Base-by-base conservation (phyloP, 1,140 invertebrate species). In the Carposina sasakii region DNA sequence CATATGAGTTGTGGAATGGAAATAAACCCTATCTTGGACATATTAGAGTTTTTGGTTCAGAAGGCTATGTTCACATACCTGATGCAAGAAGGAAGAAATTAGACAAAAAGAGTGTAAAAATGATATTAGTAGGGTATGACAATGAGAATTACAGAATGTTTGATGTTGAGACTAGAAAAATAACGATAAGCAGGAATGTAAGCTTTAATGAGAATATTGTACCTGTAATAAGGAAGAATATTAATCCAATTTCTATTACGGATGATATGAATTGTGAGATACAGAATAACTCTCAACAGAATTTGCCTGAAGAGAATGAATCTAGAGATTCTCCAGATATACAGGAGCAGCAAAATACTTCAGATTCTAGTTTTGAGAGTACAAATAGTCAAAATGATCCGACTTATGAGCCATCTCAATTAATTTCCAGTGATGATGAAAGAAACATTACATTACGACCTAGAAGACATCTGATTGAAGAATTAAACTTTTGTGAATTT, bases 21-120 rank as follows among this genome's bases (percentile, higher is more conserved):
- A 31, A 31, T 0, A 61, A 67, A 50, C 55, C 52, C 16, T 9
- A 43, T 23, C 0, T 66, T 40, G 17, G 15, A 15, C 53, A 59
- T 48, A 16, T 63, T 2, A 52, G n/a, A 24, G 21, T 54, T 4
- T 59, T 59, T 56, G 52, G 60, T 23, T 31, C 31, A 21, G 16
- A 23, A 37, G 60, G 49, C 15, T 62, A 62, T 51, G 52, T 59
- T 0, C 59, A 62, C 44, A 42, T 55, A 28, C 59, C 59, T 44
- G 46, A 58, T 41, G 41, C 43, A 23, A 20, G 42, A n/a, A 52
- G 55, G 53, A 55, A 20, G 8, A 64, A 64, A 37, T 13, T 55
- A 3, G 50, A 61, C 8, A 54, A 37, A 8, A 61, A 57, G 31
- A 57, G 54, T 53, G 12, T 43, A 9, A 63, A 37, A 13, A 37